Evolutionary conservation across 2,888 invertebrate species (phyloP).

Genomic region (Deroplatys truncata): DNA sequence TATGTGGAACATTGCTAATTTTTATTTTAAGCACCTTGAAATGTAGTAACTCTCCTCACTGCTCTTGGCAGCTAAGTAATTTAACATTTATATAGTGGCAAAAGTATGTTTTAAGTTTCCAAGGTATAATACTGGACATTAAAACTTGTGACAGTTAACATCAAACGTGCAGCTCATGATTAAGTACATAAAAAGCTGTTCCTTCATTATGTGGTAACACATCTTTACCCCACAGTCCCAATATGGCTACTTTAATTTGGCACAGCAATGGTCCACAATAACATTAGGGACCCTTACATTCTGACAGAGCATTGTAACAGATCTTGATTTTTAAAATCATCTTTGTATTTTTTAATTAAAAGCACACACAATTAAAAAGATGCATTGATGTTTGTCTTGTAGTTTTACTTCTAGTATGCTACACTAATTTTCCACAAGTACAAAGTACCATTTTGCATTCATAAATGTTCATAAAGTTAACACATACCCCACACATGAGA

Average conservation of each 20-base stretch:
- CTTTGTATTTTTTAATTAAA: not conserved
- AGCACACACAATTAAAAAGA: not conserved
- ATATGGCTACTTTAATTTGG: not conserved
- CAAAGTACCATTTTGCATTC: not conserved
- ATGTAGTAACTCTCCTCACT: not conserved
- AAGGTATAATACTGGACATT: not conserved
- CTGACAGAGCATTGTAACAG: not conserved
- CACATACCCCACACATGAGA: not conserved
- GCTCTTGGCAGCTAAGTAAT: not conserved
- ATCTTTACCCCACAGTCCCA: not conserved
- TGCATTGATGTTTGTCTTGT: not conserved
- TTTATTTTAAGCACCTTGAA: not conserved
- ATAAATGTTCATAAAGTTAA: not conserved
- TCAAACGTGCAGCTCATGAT: not conserved
- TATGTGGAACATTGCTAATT: not conserved
- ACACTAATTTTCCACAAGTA: not conserved
- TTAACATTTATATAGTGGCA: not conserved
- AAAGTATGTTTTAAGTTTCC: not conserved
- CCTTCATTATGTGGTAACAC: not conserved
- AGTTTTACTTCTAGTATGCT: not conserved
- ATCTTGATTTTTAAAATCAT: not conserved
- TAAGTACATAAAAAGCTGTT: not conserved
- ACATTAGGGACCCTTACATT: not conserved
- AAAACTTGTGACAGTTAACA: not conserved
- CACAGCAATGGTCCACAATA: not conserved